Evolutionary conservation across 2,888 invertebrate species (phyloP).

Genomic region (Anaspis maculata): DNA sequence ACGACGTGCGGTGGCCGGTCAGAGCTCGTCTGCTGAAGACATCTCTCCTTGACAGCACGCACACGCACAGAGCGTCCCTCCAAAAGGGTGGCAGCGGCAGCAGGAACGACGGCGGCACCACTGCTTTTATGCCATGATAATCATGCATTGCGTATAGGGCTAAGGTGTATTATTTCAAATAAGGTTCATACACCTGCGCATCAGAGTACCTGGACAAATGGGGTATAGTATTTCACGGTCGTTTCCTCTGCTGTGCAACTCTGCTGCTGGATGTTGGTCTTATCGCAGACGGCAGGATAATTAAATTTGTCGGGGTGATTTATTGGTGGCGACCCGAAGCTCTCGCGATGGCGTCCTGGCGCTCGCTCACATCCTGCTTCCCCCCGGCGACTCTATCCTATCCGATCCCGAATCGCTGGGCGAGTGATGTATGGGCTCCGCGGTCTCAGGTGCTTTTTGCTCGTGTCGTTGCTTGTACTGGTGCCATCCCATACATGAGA

Average conservation of each 20-base stretch:
- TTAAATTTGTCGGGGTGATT: slow-evolving; percentile 52
- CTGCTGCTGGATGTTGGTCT: slow-evolving; percentile 27
- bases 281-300: slow-evolving; percentile 50
- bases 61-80: slow-evolving; percentile 10
- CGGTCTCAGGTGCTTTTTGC: slow-evolving; percentile 26
- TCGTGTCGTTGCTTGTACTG: too few relatives aligned
- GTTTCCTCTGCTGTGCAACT: too few relatives aligned
- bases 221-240: too few relatives aligned
- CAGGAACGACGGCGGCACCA: too few relatives aligned
- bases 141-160: too few relatives aligned
- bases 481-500: too few relatives aligned
- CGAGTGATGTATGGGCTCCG: slow-evolving; percentile 41
- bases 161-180: too few relatives aligned
- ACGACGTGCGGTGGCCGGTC: slow-evolving; percentile 37
- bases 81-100: slow-evolving; percentile 6
- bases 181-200: not conserved
- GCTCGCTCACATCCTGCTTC: slow-evolving; percentile 38
- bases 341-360: slow-evolving; percentile 18
- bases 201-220: too few relatives aligned
- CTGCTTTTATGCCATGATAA: too few relatives aligned
- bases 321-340: slow-evolving; percentile 37
- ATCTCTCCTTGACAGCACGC: slow-evolving; percentile 26
- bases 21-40: slow-evolving; percentile 39
- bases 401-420: slow-evolving; percentile 34
- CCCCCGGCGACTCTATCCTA: slow-evolving; percentile 32